Base-by-base conservation (phyloP, 2,888 invertebrate genomes). In the Anoncus sp. region DNA sequence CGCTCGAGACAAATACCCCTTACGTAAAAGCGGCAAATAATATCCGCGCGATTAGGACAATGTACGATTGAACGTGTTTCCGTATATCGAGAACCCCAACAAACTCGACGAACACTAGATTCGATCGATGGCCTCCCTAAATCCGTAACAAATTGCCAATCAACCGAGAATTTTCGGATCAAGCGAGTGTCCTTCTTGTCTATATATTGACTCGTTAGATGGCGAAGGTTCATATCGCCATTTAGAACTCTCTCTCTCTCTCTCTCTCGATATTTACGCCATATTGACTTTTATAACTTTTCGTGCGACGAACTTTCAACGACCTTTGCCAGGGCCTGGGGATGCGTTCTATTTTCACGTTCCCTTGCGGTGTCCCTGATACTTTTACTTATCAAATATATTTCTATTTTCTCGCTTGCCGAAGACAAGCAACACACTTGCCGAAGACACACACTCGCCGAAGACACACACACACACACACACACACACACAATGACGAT, bases 91-190 rank as follows among this genome's bases (percentile, higher is more conserved):
- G 27, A 22, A 9, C 12, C 38, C 10, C 16, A n/a, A 3, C 1
- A 24, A 43, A 57, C 43, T 45, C 10, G 10, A 51, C n/a, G 18
- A 18, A 38, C 43, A 2, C 4, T n/a, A n/a, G 31, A 20, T 57
- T 31, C 47, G 66, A 72, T 77, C 55, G 35, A 77, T 53, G 45
- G 18, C 16, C 18, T 20, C 35, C 35, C 65, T 22, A 57, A 67
- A 62, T 67, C 51, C 43, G 35, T 60, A 65, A 53, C 45, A 65
- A 77, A 77, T 74, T 59, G 59, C 59, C 63, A 65, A 74, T 53
- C 69, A 59, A 10, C 43, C 10, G 10, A 27, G 53, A 74, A 69
- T 69, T 65, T 59, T 51, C 51, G 57, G 12, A n/a, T 51, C 38
- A 62, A 12, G 24, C 27, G n/a, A 18, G 63, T 43, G 24, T 53